Evolutionary conservation across 2,888 invertebrate genomes (phyloP).

Genomic region (Eristalinus sepulchralis): DNA sequence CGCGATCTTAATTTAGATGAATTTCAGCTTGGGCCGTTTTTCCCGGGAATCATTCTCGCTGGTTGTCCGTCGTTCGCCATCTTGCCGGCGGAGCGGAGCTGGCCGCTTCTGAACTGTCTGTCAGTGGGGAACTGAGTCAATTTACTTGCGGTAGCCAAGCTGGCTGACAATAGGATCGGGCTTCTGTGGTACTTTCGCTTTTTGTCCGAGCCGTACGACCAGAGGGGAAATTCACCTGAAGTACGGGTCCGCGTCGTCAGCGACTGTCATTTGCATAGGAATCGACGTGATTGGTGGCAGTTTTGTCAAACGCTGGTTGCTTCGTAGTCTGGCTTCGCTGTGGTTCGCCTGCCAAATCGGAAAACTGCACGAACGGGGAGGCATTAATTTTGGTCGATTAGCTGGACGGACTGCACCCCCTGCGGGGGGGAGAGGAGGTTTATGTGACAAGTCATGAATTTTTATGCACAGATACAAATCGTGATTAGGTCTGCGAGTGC

Average conservation of each 20-base stretch:
- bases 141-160: constrained; percentile 1
- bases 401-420: constrained; percentile 33
- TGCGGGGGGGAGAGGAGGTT: constrained; percentile 23
- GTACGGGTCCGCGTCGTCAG: constrained; percentile 27
- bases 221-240: constrained; percentile 24
- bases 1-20: constrained; percentile 70
- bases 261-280: constrained; percentile 64
- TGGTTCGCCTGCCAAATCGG: constrained; percentile 11
- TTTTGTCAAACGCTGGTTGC: constrained; percentile 40
- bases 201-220: not conserved
- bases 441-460: constrained; percentile 70
- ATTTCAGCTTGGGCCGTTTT: constrained; percentile 59
- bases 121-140: not conserved
- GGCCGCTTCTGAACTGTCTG: not conserved
- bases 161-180: constrained; percentile 22
- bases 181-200: not conserved
- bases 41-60: constrained; percentile 49
- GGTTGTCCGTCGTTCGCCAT: not conserved
- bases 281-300: constrained; percentile 61
- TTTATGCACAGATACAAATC: constrained; percentile 65
- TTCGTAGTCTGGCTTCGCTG: not conserved
- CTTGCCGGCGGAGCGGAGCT: not conserved
- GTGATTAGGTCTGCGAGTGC: constrained; percentile 23
- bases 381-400: constrained; percentile 68
- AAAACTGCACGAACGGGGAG: constrained; percentile 32